phyloP scores from a whole-genome alignment of 2,113 vertebrate genomes.

The Crotophaga sulcirostris region DNA sequence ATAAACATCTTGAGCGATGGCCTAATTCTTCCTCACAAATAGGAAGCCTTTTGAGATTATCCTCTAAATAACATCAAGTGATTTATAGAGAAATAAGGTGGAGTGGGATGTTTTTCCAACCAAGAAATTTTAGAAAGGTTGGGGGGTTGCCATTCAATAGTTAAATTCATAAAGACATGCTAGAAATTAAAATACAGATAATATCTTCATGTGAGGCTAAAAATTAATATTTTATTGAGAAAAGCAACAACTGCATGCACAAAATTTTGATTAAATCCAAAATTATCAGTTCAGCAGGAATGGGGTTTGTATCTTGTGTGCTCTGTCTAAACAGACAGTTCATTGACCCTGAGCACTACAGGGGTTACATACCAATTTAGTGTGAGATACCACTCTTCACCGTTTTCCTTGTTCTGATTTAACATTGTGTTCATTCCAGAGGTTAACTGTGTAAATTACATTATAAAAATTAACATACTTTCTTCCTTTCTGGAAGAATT shows the following conservation, averaged over 20 bases:
- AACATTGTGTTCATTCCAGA: not conserved
- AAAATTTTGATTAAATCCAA: not conserved
- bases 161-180: not conserved
- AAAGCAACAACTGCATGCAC: not conserved
- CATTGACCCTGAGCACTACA: not conserved
- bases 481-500: not conserved
- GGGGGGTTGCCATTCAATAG: not conserved
- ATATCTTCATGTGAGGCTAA: not conserved
- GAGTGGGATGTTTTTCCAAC: not conserved
- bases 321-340: not conserved
- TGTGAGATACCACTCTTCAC: not conserved
- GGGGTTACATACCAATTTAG: not conserved
- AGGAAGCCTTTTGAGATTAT: conserved; percentile 15
- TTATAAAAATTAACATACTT: not conserved
- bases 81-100: not conserved
- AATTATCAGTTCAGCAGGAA: not conserved
- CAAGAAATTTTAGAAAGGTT: not conserved
- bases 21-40: conserved; percentile 1
- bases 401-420: not conserved
- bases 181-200: not conserved
- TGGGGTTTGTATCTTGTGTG: not conserved
- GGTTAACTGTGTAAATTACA: not conserved
- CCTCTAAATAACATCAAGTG: not conserved
- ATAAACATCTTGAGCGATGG: conserved; percentile 18
- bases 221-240: not conserved